Base-by-base conservation (phyloP, 2,888 invertebrate genomes). In the Zaprionus obscuricornis region DNA sequence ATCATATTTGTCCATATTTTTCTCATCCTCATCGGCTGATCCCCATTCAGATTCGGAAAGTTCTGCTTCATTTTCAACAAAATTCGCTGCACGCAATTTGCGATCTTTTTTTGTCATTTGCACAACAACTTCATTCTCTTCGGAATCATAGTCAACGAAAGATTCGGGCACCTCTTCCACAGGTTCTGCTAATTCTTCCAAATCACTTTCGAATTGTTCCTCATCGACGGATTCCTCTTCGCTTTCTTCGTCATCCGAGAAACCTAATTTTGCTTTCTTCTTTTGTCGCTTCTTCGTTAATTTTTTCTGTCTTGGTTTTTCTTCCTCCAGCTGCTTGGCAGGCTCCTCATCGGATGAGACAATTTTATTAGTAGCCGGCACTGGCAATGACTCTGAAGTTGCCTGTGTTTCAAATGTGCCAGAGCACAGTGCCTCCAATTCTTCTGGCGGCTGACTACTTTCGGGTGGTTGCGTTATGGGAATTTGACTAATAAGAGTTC, bases 21-120 rank as follows among this genome's bases (percentile, higher is more conserved):
- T 92, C 89, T 97, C 96, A 88, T 97, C 96, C 89, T 96, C 97
- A 85, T 97, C 97, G 0, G 93, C 97, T 36, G 96, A 96, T 0
- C 94, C 96, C 94, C 95, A 96, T 71, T 97, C 97, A 1, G 96
- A 96, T 85, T 97, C 98, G 0, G 97, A 96, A 22, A 98, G 90
- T 85, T 98, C 98, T 0, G 98, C 98, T 90, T 98, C 98, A 27
- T 94, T 92, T 72, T 98, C 98, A 47, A 98, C 92, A 91, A 96
- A 98, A 43, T 95, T 95, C 0, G 91, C 89, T 0, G 92, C 92
- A 42, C 92, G 92, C 20, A 88, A 85, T 73, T 87, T 51, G 71
- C 88, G 76, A 31, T 88, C 89, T 17, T 85, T 84, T 49, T 88
- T 88, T 0, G 87, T 88, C 86, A 89, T 82, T 74, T 88, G 66